Base-by-base conservation (phyloP, 2,888 invertebrate genomes). In the Empis stercorea region DNA sequence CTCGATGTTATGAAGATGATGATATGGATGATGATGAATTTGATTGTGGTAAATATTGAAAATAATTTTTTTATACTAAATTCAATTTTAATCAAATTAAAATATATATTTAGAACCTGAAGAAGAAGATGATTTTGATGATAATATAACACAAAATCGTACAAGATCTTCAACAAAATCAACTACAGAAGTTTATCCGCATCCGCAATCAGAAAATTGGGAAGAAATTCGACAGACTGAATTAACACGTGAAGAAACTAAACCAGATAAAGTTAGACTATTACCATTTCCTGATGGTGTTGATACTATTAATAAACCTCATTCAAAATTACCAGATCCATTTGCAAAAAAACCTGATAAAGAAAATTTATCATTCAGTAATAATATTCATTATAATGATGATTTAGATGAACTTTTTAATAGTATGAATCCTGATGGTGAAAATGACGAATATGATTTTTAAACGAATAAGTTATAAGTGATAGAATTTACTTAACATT, bases 381-480 rank as follows among this genome's bases (percentile, higher is more conserved):
- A 27, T 27, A 27, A 27, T 27, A 27, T 27, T 27, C 5, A 9
- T 27, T 27, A 27, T 27, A 50, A 44, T 38, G 56, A 60, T 45
- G 54, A 56, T n/a, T 49, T 58, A 5, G 54, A 57, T 42, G 56
- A 54, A 34, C 48, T 59, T 27, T 60, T 56, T 50, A 55, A 55
- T 5, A 52, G 53, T 39, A 52, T 61, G 20, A 57, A 60, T 52
- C 56, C 60, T 1, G 59, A 60, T 15, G 50, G 54, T 11, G 61
- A 61, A 27, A 54, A 54, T 11, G 61, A 61, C 9, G 55, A 34
- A 34, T 34, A 13, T 13, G 23, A 27, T 27, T 27, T 27, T 27
- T 27, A 27, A 27, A 27, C n/a, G n/a, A 27, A 27, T 27, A 6
- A 27, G 23, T 27, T 27, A 27, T 6, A 27, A 27, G 9, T 27